Conservation (phyloP, 2,888 invertebrate genomes). For the Entomobrya multifasciata region DNA sequence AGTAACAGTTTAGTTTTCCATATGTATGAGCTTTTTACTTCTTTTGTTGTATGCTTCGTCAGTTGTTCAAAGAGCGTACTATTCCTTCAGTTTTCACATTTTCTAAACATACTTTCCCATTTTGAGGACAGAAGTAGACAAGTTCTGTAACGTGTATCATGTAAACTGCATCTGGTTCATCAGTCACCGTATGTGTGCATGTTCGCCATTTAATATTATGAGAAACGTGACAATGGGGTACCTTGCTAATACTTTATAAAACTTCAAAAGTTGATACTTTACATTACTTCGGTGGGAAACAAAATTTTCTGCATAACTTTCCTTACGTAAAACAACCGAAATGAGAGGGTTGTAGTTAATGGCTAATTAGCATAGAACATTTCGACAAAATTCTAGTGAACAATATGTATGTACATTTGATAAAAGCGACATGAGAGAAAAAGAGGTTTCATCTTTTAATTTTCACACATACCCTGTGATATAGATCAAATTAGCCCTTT, state of each 20-base stretch:
- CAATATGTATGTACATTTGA: too few species aligned
- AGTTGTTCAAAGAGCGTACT: slow-evolving; percentile 56
- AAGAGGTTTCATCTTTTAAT: slow-evolving; percentile 37
- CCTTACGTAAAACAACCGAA: slow-evolving; percentile 4
- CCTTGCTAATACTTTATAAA: background rate
- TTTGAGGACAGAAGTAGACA: slow-evolving; percentile 47
- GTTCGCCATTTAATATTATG: background rate
- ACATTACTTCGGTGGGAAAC: background rate
- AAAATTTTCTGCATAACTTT: background rate
- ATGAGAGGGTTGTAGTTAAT: slow-evolving; percentile 41
- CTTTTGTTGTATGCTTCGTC: slow-evolving; percentile 55
- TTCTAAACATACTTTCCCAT: slow-evolving; percentile 36
- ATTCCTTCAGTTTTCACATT: slow-evolving; percentile 61
- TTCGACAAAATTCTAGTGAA: slow-evolving; percentile 33
- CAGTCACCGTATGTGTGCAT: background rate
- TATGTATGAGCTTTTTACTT: slow-evolving; percentile 48
- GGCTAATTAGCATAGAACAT: slow-evolving; percentile 68
- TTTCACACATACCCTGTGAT: slow-evolving; percentile 49
- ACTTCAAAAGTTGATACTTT: too few species aligned
- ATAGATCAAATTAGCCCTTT: slow-evolving; percentile 34
- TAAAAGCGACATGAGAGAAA: slow-evolving; percentile 20
- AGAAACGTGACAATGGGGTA: slow-evolving; percentile 43
- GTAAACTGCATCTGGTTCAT: slow-evolving; percentile 44
- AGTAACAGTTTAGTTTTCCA: slow-evolving; percentile 40
- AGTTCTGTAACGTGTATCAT: background rate